Evolutionary conservation across 2,797 vertebrate species (phyloP), one percentile per base, ranked within the genome.

Genomic region (Phoebastria nigripes): DNA sequence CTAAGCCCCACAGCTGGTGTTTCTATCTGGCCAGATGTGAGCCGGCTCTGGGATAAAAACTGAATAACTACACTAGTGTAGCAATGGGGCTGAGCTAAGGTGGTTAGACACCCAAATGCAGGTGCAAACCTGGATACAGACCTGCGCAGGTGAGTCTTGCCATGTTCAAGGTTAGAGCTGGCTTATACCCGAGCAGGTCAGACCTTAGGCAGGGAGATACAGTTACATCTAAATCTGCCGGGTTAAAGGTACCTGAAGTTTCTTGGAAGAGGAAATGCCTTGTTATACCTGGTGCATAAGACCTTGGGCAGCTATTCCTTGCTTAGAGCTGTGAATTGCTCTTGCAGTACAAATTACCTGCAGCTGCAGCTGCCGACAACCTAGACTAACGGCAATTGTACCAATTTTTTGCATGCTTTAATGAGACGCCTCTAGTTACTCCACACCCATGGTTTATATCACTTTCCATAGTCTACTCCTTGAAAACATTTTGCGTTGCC

Each of bases 51-150:
- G 71, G 55, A 56, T 19, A 70, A 82, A 73, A 66, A 14, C 14
- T 12, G 26, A n/a, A 9, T 8, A 54, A 20, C 41, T 21, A 12
- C 55, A n/a, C 0, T 6, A n/a, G 59, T 0, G 1, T 8, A 13
- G 3, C 39, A 41, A 7, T 2, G 28, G 59, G n/a, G 35, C 70
- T 82, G 65, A 71, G 33, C 21, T n/a, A 12, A 39, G 58, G 7
- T 8, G 17, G 17, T 29, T 2, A 4, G 12, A 19, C 20, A 33
- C 52, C 49, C 41, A 88, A 52, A 56, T 1, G 3, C 49, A 65
- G 41, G 31, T 1, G 7, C n/a, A 69, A 54, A 76, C 13, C 11
- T 17, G 33, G 35, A 19, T 6, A 16, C 4, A 49, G 35, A 5
- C 54, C 35, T 46, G 12, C 15, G 13, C 37, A 41, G 26, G 9